Evolutionary conservation across 2,113 vertebrate species (phyloP).

Genomic region (Gobius niger): DNA sequence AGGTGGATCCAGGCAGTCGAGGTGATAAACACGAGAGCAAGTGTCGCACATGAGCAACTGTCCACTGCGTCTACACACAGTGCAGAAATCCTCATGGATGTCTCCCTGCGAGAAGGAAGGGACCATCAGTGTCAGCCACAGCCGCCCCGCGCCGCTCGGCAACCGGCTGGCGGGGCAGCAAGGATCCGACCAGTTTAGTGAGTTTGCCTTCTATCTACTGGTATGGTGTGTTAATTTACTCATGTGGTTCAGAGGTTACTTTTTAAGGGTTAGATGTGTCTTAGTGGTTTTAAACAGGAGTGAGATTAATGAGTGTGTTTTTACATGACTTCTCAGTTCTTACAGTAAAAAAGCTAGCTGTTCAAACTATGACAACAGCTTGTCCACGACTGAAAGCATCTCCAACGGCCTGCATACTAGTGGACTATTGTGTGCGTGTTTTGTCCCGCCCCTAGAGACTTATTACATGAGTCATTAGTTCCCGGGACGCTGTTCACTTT

Average conservation of each 20-base stretch:
- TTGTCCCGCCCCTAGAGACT: conserved; percentile 21
- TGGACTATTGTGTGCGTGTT: not conserved
- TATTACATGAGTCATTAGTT: conserved; percentile 35
- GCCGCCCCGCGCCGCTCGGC: conserved; percentile 56
- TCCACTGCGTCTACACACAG: conserved; percentile 98
- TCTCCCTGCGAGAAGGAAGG: conserved; percentile 92
- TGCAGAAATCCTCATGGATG: conserved; percentile 99
- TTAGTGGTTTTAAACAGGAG: not conserved
- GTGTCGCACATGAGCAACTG: conserved; percentile 99
- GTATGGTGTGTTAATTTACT: conserved; percentile 50
- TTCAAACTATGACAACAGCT: not conserved
- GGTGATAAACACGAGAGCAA: conserved; percentile 98
- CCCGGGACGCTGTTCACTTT: conserved; percentile 76
- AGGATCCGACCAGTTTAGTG: conserved; percentile 43
- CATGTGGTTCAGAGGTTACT: conserved; percentile 32
- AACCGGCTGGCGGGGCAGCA: conserved; percentile 43
- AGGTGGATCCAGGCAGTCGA: conserved; percentile 98
- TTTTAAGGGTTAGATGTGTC: conserved; percentile 46
- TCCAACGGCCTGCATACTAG: too few species aligned
- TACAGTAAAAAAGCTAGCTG: not conserved
- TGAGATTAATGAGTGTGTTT: not conserved
- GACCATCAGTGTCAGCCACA: conserved; percentile 78
- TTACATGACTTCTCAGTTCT: not conserved
- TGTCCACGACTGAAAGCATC: not conserved
- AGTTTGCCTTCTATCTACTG: conserved; percentile 43